phyloP scores from a whole-genome alignment of 2,797 vertebrate species.

The Lacerta bilineata region DNA sequence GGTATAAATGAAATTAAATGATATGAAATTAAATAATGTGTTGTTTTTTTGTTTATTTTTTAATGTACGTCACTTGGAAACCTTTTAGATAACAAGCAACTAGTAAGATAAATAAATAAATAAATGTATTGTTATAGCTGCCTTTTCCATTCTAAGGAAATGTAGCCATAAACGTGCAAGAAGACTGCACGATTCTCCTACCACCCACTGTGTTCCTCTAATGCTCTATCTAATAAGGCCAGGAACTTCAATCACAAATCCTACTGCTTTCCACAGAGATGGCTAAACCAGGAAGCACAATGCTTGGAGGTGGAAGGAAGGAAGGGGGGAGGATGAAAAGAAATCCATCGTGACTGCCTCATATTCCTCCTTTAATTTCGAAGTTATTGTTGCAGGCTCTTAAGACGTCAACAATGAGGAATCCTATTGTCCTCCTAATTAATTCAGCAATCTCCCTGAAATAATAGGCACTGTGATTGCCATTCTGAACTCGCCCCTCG shows the following conservation, averaged over 20 bases:
- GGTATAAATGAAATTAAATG: too few relatives aligned
- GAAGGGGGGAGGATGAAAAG: not conserved
- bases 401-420: constrained; percentile 72
- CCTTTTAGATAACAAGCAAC: too few relatives aligned
- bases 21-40: too few relatives aligned
- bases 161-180: rapidly evolving
- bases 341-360: constrained; percentile 31
- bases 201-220: not conserved
- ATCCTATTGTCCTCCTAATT: constrained; percentile 79
- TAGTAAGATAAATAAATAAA: too few relatives aligned
- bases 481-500: constrained; percentile 79
- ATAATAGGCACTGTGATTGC: constrained; percentile 77
- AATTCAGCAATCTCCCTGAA: constrained; percentile 77
- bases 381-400: constrained; percentile 71
- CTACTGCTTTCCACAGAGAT: not conserved
- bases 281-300: not conserved
- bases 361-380: constrained; percentile 49
- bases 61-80: too few relatives aligned
- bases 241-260: constrained; percentile 1
- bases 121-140: not conserved
- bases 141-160: constrained; percentile 5
- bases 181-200: not conserved
- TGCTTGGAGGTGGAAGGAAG: not conserved
- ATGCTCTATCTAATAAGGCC: not conserved
- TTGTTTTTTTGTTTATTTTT: too few relatives aligned